These are phyloP conservation scores for Pimpla rufipes DNA, from an alignment of 2,888 invertebrate species.

Conservation along the genomic window DNA sequence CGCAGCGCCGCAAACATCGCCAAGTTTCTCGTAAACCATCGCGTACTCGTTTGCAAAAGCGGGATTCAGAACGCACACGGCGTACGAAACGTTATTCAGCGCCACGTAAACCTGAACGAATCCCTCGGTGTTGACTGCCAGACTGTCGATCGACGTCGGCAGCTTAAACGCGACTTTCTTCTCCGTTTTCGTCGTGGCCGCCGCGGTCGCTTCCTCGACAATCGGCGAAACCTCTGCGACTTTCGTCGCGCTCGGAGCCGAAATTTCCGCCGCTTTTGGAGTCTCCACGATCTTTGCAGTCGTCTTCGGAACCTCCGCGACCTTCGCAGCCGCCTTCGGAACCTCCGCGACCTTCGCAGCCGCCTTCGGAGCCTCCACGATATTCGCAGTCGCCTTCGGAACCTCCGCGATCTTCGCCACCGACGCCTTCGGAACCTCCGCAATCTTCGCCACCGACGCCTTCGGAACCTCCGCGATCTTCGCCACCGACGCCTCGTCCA, in stretches of 20 bases:
- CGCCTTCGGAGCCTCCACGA: background rate
- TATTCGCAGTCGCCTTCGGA: too few species aligned
- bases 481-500: background rate
- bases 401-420: background rate
- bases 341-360: background rate
- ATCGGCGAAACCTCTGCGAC: background rate
- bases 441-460: background rate
- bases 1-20: slow-evolving; percentile 52
- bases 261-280: background rate
- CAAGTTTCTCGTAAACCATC: slow-evolving; percentile 66
- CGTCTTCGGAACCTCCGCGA: background rate
- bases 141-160: slow-evolving; percentile 48
- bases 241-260: background rate
- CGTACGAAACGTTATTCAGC: slow-evolving; percentile 68
- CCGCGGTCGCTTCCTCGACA: background rate
- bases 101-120: slow-evolving; percentile 65
- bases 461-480: background rate
- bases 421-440: background rate
- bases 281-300: background rate
- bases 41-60: slow-evolving; percentile 34
- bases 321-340: background rate
- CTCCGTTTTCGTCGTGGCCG: background rate
- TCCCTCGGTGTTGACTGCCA: slow-evolving; percentile 52
- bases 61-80: slow-evolving; percentile 67
- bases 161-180: slow-evolving; percentile 35